Evolutionary conservation across 2,888 invertebrate species (phyloP), one percentile per base, ranked within the genome.

Genomic region (Mimachlamys varia): DNA sequence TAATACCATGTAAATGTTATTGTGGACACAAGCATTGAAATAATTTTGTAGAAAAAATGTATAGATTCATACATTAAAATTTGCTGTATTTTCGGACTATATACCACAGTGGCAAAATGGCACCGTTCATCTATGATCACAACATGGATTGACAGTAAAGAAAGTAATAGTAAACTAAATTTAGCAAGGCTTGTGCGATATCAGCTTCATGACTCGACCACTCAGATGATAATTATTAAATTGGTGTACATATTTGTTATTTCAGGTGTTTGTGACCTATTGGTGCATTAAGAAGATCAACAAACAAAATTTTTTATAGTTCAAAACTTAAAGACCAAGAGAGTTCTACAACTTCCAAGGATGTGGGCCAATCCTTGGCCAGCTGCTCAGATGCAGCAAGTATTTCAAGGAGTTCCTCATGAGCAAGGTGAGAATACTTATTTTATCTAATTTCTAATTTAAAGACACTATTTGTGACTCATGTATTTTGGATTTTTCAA

Each of bases 321-420:
- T 58, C 27, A 12, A 12, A 76, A 33, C 12, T 27, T 10, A 1
- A 76, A 19, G 33, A 33, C 76, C 27, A 76, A 7, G 76, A 76
- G 76, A 27, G 10, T 22, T 27, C 76, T 33, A 76, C 76, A 76
- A 62, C 37, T 12, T 38, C 15, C 15, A 53, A 93, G 90, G 53
- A 96, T 96, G 96, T 96, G 96, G 96, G 94, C 95, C 15, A 95
- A 94, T 91, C 95, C 95, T 37, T 95, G 94, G 93, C 94, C 92
- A 89, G 94, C 92, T 94, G 98, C 95, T 98, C 98, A 98, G 89
- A 97, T 98, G 92, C 98, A 98, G 97, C 98, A 98, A 92, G 98
- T 98, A 89, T 98, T 98, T 97, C 98, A 98, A 97, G 98, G 98
- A 97, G 97, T 98, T 97, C 98, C 98, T 94, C 98, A 98, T 95